Evolutionary conservation across 2,888 invertebrate genomes (phyloP).

Genomic region (Agrochola lychnidis): DNA sequence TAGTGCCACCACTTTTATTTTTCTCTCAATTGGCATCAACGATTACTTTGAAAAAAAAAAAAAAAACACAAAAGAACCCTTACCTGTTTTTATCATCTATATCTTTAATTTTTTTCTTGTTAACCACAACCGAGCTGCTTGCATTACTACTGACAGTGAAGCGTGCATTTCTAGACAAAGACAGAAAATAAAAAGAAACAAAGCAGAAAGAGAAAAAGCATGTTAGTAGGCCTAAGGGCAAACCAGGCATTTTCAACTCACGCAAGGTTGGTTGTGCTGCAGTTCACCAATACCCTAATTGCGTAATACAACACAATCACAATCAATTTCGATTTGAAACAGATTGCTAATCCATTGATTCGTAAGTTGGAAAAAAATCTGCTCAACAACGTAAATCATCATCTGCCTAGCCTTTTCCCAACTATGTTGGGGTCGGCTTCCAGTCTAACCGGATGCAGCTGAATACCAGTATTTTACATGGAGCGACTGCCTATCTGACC

Average conservation of each 20-base stretch:
- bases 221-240: slow-evolving; percentile 4
- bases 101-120: slow-evolving; percentile 1
- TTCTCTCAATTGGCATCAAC: slow-evolving; percentile 7
- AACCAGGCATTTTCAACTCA: too few species aligned
- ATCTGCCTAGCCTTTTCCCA: too few species aligned
- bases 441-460: too few species aligned
- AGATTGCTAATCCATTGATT: too few species aligned
- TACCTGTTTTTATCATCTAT: slow-evolving; percentile 32
- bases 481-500: too few species aligned
- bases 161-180: slow-evolving; percentile 52
- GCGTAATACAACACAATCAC: too few species aligned
- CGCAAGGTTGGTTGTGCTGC: not conserved
- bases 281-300: not conserved
- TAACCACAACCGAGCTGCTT: slow-evolving; percentile 31
- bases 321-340: too few species aligned
- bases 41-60: slow-evolving; percentile 1
- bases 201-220: slow-evolving; percentile 29
- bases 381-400: too few species aligned
- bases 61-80: slow-evolving; percentile 12
- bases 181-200: slow-evolving; percentile 33
- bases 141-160: slow-evolving; percentile 25
- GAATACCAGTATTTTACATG: too few species aligned
- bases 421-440: too few species aligned
- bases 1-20: too few species aligned
- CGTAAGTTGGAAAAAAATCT: too few species aligned